Evolutionary conservation across 2,888 invertebrate genomes (phyloP).

Genomic region (Torymus texanus): DNA sequence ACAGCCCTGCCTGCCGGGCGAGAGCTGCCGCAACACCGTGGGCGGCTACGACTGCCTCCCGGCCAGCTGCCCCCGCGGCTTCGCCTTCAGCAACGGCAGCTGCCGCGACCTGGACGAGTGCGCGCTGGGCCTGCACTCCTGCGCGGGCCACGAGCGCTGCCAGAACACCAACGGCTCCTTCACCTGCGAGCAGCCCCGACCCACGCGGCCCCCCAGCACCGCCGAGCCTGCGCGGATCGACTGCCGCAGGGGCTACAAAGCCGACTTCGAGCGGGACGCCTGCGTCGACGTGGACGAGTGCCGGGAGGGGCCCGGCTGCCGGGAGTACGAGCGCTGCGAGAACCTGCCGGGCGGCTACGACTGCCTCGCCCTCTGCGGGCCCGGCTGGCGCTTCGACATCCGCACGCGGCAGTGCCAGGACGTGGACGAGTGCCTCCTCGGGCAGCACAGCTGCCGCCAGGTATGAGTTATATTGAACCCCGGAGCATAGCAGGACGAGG

Average conservation of each 20-base stretch:
- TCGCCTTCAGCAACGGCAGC: constrained; percentile 41
- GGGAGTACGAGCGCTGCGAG: constrained; percentile 73
- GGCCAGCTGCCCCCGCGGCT: constrained; percentile 62
- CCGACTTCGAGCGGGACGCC: constrained; percentile 50
- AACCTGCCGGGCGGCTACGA: constrained; percentile 76
- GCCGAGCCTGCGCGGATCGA: constrained; percentile 24
- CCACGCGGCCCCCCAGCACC: constrained; percentile 10
- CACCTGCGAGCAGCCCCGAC: constrained; percentile 56
- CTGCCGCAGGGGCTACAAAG: constrained; percentile 57
- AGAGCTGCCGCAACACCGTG: constrained; percentile 63
- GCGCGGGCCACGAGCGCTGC: constrained; percentile 68
- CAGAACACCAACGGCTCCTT: constrained; percentile 67
- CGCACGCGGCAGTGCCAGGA: constrained; percentile 73
- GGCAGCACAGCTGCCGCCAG: constrained; percentile 72
- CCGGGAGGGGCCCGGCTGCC: constrained; percentile 68
- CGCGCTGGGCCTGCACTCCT: constrained; percentile 78
- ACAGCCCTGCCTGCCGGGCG: constrained; percentile 68
- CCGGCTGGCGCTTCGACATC: constrained; percentile 68
- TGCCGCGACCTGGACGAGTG: constrained; percentile 86
- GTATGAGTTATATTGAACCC: no score
- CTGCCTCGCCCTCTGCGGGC: constrained; percentile 70
- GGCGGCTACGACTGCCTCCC: constrained; percentile 65
- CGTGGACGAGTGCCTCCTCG: constrained; percentile 79
- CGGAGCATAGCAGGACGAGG: no score
- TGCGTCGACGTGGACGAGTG: constrained; percentile 79